These are phyloP conservation scores for Botia kubotai DNA, from an alignment of 2,797 vertebrate genomes.

Conservation along the genomic window DNA sequence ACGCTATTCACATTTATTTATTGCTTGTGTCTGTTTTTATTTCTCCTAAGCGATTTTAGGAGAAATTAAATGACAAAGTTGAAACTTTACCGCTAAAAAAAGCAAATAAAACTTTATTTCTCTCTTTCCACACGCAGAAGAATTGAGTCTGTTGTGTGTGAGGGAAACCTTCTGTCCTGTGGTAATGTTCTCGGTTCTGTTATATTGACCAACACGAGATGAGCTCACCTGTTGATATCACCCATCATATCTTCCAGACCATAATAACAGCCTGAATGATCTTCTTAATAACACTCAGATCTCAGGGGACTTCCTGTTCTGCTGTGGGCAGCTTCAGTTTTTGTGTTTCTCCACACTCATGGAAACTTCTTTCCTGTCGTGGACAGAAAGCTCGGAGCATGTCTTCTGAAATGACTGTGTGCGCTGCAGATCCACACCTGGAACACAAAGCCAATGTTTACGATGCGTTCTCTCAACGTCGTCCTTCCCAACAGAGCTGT, in stretches of 20 bases:
- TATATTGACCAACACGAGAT: slow-evolving; percentile 11
- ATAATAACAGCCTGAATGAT: neutral
- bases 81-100: too few species aligned
- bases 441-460: slow-evolving; percentile 26
- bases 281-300: slow-evolving; percentile 23
- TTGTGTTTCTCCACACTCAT: neutral
- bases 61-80: too few species aligned
- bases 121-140: too few species aligned
- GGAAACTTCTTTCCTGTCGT: slow-evolving; percentile 14
- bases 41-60: too few species aligned
- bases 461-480: neutral
- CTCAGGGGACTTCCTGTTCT: slow-evolving; percentile 20
- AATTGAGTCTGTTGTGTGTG: too few species aligned
- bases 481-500: neutral
- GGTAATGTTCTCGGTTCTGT: neutral
- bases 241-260: neutral
- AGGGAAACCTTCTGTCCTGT: neutral
- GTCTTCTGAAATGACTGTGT: slow-evolving; percentile 12
- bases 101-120: too few species aligned
- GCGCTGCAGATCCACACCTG: slow-evolving; percentile 10
- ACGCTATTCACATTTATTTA: too few species aligned
- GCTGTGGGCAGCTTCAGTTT: slow-evolving; percentile 19
- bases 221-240: slow-evolving; percentile 12
- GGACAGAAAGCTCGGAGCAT: slow-evolving; percentile 22
- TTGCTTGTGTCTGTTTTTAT: too few species aligned